Evolutionary conservation across 2,113 vertebrate genomes (phyloP).

Genomic region (Plectropomus leopardus): DNA sequence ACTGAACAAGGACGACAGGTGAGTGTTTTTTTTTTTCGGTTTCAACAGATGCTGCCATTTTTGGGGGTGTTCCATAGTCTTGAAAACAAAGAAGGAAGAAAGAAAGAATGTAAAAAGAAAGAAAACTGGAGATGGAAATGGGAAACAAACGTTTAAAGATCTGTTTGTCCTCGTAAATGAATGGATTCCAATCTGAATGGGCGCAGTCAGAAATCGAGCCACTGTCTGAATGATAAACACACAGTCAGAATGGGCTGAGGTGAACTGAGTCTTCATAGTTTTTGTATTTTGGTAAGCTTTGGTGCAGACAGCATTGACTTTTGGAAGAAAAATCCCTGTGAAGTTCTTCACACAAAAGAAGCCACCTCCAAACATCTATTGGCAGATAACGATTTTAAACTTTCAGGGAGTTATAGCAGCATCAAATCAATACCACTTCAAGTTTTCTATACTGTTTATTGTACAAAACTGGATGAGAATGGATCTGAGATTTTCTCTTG

Average conservation of each 20-base stretch:
- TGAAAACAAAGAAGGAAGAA: background rate
- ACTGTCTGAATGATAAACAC: background rate
- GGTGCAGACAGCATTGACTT: background rate
- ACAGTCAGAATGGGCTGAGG: background rate
- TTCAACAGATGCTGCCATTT: background rate
- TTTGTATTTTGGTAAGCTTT: background rate
- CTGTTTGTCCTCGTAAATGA: background rate
- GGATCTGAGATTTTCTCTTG: background rate
- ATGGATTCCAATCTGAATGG: background rate
- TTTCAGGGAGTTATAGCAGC: background rate
- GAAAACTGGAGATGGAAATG: background rate
- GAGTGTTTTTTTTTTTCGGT: background rate
- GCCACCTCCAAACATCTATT: background rate
- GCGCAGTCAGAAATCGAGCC: no score
- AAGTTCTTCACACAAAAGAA: background rate
- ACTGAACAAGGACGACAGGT: no score
- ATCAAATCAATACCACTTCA: constrained; percentile 13
- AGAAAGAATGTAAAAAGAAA: no score
- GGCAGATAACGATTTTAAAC: background rate
- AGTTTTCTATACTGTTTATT: background rate
- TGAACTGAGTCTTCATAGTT: background rate
- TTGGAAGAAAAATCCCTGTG: background rate
- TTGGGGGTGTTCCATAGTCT: no score
- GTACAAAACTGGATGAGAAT: accelerated
- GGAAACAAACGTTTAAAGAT: background rate